A percentile compares a stretch with the other conserved stretches of the same genome.
These are phyloP conservation scores for Tinea trinotella DNA, from an alignment of 2,888 invertebrate genomes.

Conservation along the genomic window DNA sequence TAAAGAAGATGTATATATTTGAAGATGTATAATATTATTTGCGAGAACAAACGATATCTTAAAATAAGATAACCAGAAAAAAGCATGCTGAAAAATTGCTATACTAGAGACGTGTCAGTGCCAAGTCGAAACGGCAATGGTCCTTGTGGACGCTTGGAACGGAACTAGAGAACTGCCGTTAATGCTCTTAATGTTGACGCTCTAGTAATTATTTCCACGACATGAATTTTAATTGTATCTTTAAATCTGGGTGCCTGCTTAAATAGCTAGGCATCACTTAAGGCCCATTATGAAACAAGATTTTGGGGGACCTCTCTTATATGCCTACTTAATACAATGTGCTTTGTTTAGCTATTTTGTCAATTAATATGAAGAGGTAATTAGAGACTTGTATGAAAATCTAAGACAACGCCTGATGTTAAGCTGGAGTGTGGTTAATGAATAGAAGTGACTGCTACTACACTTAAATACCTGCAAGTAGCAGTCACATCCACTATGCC, in stretches of 20 bases:
- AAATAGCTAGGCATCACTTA: constrained; percentile 5
- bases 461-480: too few species aligned
- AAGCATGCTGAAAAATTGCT: not conserved
- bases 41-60: not conserved
- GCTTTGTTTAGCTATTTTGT: not conserved
- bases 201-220: constrained; percentile 16
- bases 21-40: not conserved
- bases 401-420: too few species aligned
- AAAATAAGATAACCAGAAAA: not conserved
- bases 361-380: too few species aligned
- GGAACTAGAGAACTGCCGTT: constrained; percentile 16
- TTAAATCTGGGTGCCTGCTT: constrained; percentile 21
- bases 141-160: not conserved
- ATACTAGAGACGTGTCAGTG: not conserved
- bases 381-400: too few species aligned
- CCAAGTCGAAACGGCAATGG: constrained; percentile 3
- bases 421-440: too few species aligned
- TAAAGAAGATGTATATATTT: too few species aligned
- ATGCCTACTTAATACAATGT: not conserved
- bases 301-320: not conserved
- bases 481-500: too few species aligned
- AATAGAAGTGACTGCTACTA: too few species aligned
- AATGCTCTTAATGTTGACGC: constrained; percentile 16
- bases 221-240: constrained; percentile 16
- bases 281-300: constrained; percentile 3